Evolutionary conservation across 2,888 invertebrate genomes (phyloP), one percentile per base, ranked within the genome.

Genomic region (Sminthurinus aureus): DNA sequence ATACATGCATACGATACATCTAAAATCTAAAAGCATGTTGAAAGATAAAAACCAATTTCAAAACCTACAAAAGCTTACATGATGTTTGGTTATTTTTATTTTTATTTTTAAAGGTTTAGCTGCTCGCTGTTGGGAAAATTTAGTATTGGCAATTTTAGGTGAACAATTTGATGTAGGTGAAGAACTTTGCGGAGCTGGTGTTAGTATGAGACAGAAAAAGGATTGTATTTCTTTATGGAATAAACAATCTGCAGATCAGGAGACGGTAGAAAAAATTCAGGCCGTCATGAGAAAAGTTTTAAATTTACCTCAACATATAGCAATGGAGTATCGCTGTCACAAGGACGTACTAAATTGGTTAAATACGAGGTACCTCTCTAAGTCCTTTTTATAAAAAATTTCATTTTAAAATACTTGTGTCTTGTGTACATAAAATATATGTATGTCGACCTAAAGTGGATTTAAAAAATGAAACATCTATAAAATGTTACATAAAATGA

Each of bases 101-200:
- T 38, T 38, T 38, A 38, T 6, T 38, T 38, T 4, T 4, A 26
- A 80, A 52, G 85, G 97, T 87, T 93, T 98, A 91, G 96, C 97
- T 78, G 97, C 96, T 64, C 94, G 98, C 86, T 98, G 98, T 90
- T 99, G 99, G 99, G 99, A 99, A 91, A 99, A 99, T 91, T 93
- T 99, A 82, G 95, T 99, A 89, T 94, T 99, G 93, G 99, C 99
- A 85, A 97, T 99, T 95, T 92, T 99, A 88, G 99, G 99, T 6
- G 99, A 99, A 91, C 98, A 99, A 92, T 99, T 99, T 92, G 96
- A 98, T 94, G 98, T 99, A 69, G 98, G 98, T 22, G 95, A 97
- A 89, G 99, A 99, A 92, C 96, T 99, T 89, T 99, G 99, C 91
- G 99, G 99, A 20, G 96, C 98, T 86, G 87, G 87, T 11, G 88